These are phyloP conservation scores for Taxidea taxus DNA, from an alignment of 2,113 vertebrate genomes.

Conservation along the genomic window DNA sequence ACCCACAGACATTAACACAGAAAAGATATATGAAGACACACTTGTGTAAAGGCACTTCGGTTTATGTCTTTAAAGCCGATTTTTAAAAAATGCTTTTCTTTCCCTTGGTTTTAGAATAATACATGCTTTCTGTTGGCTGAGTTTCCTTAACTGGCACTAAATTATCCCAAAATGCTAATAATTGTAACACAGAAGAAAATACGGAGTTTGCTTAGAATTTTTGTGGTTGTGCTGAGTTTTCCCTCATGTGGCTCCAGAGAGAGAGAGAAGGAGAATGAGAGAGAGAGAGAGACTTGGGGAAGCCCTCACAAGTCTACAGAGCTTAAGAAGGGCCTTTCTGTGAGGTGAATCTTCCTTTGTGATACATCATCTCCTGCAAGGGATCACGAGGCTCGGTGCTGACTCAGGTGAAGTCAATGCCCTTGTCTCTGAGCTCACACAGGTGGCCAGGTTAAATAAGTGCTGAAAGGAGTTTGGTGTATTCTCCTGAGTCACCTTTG, in stretches of 20 bases:
- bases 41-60: background rate
- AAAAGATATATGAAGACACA: background rate
- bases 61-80: background rate
- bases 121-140: background rate
- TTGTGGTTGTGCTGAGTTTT: background rate
- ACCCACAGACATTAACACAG: background rate
- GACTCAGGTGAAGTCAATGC: conserved; percentile 22
- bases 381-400: background rate
- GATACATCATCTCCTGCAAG: background rate
- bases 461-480: background rate
- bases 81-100: background rate
- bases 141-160: background rate
- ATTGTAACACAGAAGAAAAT: background rate
- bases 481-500: conserved; percentile 28
- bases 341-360: background rate
- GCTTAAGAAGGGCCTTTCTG: background rate
- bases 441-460: conserved; percentile 12
- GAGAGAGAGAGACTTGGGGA: background rate
- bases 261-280: background rate
- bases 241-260: background rate
- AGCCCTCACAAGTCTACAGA: background rate
- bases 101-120: background rate
- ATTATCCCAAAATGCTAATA: background rate
- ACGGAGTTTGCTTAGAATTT: background rate
- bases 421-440: background rate